Conservation (phyloP, 2,113 vertebrate species). For the Otus sunia region DNA sequence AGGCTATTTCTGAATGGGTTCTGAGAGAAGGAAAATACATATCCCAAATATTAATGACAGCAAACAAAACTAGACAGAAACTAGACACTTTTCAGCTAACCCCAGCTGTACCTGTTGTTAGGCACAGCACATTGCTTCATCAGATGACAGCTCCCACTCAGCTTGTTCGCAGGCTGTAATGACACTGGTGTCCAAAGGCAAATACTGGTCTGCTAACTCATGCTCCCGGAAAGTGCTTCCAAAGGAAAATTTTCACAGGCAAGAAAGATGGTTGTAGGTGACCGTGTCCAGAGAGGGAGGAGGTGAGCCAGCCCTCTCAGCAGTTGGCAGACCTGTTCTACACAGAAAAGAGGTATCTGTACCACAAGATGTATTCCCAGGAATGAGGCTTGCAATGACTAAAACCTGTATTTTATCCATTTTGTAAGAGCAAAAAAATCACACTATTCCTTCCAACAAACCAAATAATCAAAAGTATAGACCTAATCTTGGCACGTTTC, state of each 20-base stretch:
- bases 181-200: not conserved
- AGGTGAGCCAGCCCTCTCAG: not conserved
- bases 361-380: not conserved
- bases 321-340: not conserved
- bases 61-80: not conserved
- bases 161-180: not conserved
- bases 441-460: not conserved
- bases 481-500: not conserved
- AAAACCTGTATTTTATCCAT: not conserved
- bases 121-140: accelerated
- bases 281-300: not conserved
- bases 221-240: not conserved
- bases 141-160: not conserved
- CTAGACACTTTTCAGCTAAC: not conserved
- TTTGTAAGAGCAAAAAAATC: not conserved
- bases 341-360: not conserved
- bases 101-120: not conserved
- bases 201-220: not conserved
- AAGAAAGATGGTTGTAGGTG: not conserved
- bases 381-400: not conserved
- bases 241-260: not conserved
- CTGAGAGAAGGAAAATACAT: not conserved
- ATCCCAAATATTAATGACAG: not conserved
- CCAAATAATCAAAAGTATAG: not conserved
- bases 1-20: not conserved